Evolutionary conservation across 2,797 vertebrate species (phyloP).

Genomic region (Chelon labrosus): DNA sequence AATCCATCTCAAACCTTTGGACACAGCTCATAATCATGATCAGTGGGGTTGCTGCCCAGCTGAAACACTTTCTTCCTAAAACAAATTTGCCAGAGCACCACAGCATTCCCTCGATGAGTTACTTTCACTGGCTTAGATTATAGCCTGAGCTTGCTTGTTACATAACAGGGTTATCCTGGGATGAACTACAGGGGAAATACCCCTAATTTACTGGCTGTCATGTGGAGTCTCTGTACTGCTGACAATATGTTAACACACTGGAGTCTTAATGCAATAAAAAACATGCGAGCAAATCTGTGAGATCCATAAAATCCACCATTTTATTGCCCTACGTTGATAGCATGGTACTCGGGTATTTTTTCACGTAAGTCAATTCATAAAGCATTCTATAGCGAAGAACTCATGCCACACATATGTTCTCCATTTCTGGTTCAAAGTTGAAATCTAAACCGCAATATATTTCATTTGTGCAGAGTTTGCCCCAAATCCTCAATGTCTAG

Average conservation of each 20-base stretch:
- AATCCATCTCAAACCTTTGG: constrained; percentile 65
- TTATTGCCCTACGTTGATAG: constrained; percentile 7
- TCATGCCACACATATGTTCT: neutral
- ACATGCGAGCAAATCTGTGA: constrained; percentile 25
- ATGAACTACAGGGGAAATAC: constrained; percentile 77
- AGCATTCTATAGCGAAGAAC: neutral
- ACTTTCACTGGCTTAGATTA: constrained; percentile 61
- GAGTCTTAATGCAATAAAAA: constrained; percentile 28
- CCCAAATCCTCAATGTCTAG: constrained; percentile 5
- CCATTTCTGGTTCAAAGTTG: neutral
- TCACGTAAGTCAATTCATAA: constrained; percentile 14
- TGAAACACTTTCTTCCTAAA: constrained; percentile 76
- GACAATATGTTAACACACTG: constrained; percentile 50
- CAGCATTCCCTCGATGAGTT: constrained; percentile 62
- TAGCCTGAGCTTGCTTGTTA: constrained; percentile 51
- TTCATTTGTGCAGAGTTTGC: constrained; percentile 15
- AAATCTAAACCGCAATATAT: neutral
- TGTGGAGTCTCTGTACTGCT: constrained; percentile 43
- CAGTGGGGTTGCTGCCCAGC: constrained; percentile 54
- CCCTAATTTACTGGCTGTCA: constrained; percentile 65
- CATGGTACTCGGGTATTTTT: constrained; percentile 9
- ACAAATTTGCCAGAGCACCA: constrained; percentile 60
- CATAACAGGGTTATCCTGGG: constrained; percentile 78
- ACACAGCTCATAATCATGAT: constrained; percentile 63
- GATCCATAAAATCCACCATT: constrained; percentile 29